These are phyloP conservation scores for Magallana angulata DNA, from an alignment of 1,140 invertebrate genomes.

Conservation along the genomic window DNA sequence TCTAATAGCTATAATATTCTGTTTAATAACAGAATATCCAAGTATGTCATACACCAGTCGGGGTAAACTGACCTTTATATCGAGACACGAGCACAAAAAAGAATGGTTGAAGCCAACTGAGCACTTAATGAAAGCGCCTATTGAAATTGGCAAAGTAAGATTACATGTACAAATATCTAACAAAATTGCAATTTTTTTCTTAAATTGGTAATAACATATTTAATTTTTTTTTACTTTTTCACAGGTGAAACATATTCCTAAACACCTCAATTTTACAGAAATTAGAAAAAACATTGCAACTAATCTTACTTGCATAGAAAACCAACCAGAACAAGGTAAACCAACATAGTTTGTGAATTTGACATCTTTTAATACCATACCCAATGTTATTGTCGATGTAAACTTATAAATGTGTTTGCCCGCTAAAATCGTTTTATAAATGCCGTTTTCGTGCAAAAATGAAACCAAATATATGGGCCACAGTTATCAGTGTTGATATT, in stretches of 20 bases:
- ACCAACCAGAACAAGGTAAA: slow-evolving; percentile 52
- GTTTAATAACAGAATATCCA: slow-evolving; percentile 42
- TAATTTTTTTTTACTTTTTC: not conserved
- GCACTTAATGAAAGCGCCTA: slow-evolving; percentile 5
- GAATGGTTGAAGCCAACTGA: slow-evolving; percentile 18
- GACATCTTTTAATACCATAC: too few species aligned
- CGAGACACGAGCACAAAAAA: slow-evolving; percentile 19
- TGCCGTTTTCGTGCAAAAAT: too few species aligned
- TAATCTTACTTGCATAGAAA: slow-evolving; percentile 55
- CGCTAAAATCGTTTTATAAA: too few species aligned
- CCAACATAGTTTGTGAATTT: too few species aligned
- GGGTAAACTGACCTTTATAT: slow-evolving; percentile 52
- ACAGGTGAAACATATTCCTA: not conserved
- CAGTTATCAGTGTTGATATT: too few species aligned
- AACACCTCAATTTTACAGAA: not conserved
- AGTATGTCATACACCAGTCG: slow-evolving; percentile 52
- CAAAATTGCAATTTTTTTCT: too few species aligned
- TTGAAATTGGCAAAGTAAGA: slow-evolving; percentile 40
- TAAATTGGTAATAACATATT: too few species aligned
- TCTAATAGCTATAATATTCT: too few species aligned
- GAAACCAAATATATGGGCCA: too few species aligned
- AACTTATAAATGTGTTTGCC: too few species aligned
- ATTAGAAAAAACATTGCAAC: slow-evolving; percentile 33
- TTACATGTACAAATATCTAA: too few species aligned
- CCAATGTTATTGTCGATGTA: too few species aligned